Evolutionary conservation across 2,888 invertebrate genomes (phyloP).

Genomic region (Pachliopta kotzebuea): DNA sequence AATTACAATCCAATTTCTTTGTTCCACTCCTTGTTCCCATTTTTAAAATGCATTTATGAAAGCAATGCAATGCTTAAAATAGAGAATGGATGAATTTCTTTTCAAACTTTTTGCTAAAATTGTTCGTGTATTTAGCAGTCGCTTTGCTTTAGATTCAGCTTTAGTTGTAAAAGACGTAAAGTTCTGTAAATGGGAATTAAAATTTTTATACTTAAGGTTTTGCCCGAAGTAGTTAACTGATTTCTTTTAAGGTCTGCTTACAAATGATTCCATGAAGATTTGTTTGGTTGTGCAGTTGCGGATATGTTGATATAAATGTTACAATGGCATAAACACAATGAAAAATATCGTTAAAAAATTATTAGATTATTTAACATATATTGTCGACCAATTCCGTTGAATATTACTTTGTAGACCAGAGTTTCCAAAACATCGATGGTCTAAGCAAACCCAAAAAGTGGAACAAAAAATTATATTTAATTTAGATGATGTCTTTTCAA

Average conservation of each 20-base stretch:
- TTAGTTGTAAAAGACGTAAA: not conserved
- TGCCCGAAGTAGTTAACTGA: not conserved
- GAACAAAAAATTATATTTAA: not conserved
- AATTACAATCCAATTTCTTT: constrained; percentile 29
- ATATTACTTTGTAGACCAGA: too few species aligned
- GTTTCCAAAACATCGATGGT: too few species aligned
- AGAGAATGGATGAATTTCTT: constrained; percentile 19
- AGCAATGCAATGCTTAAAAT: constrained; percentile 20
- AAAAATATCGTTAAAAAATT: too few species aligned
- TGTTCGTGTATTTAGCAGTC: constrained; percentile 23
- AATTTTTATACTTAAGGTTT: not conserved
- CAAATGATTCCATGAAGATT: not conserved
- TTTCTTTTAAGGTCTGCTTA: not conserved
- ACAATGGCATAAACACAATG: too few species aligned
- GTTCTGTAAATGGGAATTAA: not conserved
- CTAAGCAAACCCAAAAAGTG: not conserved
- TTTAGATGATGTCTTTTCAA: not conserved
- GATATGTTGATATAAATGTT: too few species aligned
- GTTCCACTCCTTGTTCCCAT: constrained; percentile 27
- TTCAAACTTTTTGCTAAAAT: constrained; percentile 23
- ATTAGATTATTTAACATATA: too few species aligned
- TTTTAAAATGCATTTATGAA: constrained; percentile 28
- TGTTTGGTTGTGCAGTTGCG: too few species aligned
- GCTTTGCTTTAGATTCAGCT: constrained; percentile 15
- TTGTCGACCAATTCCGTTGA: too few species aligned